phyloP scores from a whole-genome alignment of 2,797 vertebrate species.

The Hemibagrus guttatus region DNA sequence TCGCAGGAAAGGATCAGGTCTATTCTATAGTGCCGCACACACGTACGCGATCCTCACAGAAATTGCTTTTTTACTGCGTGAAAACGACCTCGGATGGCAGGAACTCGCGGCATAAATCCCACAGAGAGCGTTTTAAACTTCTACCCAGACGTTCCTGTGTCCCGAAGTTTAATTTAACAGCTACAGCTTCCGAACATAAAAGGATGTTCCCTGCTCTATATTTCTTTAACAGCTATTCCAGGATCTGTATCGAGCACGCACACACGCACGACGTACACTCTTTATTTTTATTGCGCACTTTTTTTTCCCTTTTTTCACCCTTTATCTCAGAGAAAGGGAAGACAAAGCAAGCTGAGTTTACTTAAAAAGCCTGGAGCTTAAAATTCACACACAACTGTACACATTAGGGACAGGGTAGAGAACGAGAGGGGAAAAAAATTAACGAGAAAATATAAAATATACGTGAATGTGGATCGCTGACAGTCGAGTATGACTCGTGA shows the following conservation, averaged over 20 bases:
- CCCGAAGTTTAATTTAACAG: constrained; percentile 47
- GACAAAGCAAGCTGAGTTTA: too few relatives aligned
- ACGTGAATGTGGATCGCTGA: too few relatives aligned
- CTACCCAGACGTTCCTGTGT: background rate
- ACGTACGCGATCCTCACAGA: background rate
- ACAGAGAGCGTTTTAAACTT: background rate
- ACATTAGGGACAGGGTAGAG: too few relatives aligned
- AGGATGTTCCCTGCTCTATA: constrained; percentile 30
- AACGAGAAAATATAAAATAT: too few relatives aligned
- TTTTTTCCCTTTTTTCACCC: background rate
- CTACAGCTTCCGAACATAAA: constrained; percentile 43
- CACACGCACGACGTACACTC: background rate
- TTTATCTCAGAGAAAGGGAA: background rate
- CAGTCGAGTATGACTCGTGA: too few relatives aligned
- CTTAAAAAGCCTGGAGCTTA: background rate
- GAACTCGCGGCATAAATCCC: background rate
- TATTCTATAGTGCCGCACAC: background rate
- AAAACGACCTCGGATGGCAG: background rate
- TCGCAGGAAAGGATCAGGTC: background rate
- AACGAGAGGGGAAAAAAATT: too few relatives aligned
- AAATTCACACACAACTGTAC: too few relatives aligned
- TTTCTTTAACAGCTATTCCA: constrained; percentile 38
- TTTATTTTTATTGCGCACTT: background rate
- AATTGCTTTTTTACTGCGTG: constrained; percentile 14
- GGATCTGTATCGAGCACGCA: background rate